Evolutionary conservation across 2,888 invertebrate genomes (phyloP), one percentile per base, ranked within the genome.

Genomic region (Drosophila emarginata): DNA sequence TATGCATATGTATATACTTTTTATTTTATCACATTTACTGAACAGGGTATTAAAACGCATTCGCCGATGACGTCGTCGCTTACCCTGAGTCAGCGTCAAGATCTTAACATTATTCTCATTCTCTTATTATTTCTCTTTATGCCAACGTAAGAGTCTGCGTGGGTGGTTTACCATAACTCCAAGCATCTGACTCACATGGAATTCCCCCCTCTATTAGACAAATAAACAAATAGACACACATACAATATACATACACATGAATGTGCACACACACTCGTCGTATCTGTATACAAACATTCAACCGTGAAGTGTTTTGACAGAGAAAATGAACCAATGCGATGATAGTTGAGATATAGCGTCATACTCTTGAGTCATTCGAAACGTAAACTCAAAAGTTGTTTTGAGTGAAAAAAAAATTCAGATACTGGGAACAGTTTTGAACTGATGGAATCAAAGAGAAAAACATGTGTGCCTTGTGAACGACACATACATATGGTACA

Each of bases 111-210:
- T 9, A 45, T 45, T 45, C 40, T 45, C 4, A 11, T 21, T 45
- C 21, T 45, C 45, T 45, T 45, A 21, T 9, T 32, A 4, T 18
- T 21, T 45, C 45, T 45, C 45, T 45, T 45, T 21, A 12, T 11
- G 1, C 11, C 2, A 45, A 18, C 45, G 3, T 12, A 45, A 45
- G 45, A 45, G 45, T 45, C 45, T 45, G 45, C 45, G 45, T 45
- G 45, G 45, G 45, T 45, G 45, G 45, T 45, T 28, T 53, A 26
- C 53, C 23, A 53, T 53, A 28, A 28, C 23, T 53, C 9, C 28
- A 28, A 26, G 14, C 45, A 7, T 21, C 28, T 53, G 53, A 26
- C 53, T 53, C 53, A 53, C 7, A 12, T 23, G 9, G 28, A 0
- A 12, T 4, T 37, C 1, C 0, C 15, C 9, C 21, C 6, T n/a